Base-by-base conservation (phyloP, 1,140 invertebrate species). In the Tetramorium simillimum region DNA sequence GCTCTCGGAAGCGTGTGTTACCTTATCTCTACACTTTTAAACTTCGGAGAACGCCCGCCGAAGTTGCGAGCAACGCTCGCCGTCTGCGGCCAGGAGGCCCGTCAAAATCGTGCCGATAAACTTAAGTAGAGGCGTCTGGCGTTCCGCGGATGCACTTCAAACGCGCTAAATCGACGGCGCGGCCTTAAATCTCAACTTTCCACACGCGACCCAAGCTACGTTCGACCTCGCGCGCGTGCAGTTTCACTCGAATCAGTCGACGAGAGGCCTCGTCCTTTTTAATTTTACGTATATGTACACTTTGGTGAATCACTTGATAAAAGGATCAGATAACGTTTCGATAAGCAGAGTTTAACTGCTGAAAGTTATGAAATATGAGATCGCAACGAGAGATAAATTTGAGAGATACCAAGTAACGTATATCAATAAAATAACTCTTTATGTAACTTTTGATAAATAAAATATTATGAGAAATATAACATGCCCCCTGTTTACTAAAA, bases 31-130 rank as follows among this genome's bases (percentile, higher is more conserved):
- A 51, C 12, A 37, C 76, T 89, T 70, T 56, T 73, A 33, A 73
- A 73, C 51, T 84, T 82, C 51, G 80, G 7, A 81, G 85, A 86
- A 86, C 89, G 65, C 43, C 87, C 46, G 87, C 81, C 88, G 46
- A 37, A 43, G 85, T 73, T 84, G 62, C 46, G 18, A 76, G 62
- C 33, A 69, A 28, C 56, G 40, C 40, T 43, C 4, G 43, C 58
- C 56, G 28, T 51, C 82, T 85, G 82, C 43, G 40, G 18, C 10
- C 16, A 51, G 40, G 12, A 78, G n/a, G 75, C 75, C 89, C 46
- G 88, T 90, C 89, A 80, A 87, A 90, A 86, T 87, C 80, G 77
- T 58, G 77, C 78, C 80, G 89, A 90, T 90, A 90, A 90, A 90
- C 88, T 84, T 56, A 28, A 73, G 81, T 87, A 49, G 75, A 49